Evolutionary conservation across 2,797 vertebrate genomes (phyloP), one percentile per base, ranked within the genome.

Genomic region (Sebastolobus alascanus): DNA sequence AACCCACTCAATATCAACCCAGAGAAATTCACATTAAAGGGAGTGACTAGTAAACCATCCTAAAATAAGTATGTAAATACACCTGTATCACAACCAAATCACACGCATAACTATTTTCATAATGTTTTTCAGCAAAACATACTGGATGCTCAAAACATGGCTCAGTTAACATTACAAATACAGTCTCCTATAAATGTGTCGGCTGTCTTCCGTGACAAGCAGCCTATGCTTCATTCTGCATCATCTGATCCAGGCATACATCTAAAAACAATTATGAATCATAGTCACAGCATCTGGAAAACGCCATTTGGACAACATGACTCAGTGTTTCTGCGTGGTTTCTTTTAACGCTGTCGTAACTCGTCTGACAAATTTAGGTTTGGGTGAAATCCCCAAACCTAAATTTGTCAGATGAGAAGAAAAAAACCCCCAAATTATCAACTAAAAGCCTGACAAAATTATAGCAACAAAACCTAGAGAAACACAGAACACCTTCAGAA

Each of bases 261-360:
- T 0, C 8, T 14, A 65, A 80, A 25, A 79, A 75, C 4, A 46
- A 14, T 6, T 11, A 27, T 93, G 90, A 94, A 13, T 93, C 90
- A 93, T 77, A 8, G 83, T 90, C 85, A 89, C 70, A n/a, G 14
- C 33, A n/a, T 75, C 70, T 81, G 20, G 0, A 91, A 90, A 92
- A 75, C 90, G 20, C 10, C 50, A 9, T 46, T 52, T 79, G 80
- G 73, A 80, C n/a, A 63, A 12, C 0, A 0, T 90, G 86, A 84
- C 56, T 91, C 73, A 73, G 4, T 50, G n/a, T 74, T 69, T 40
- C 6, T 8, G 58, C 68, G 3, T n/a, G 58, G 3, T 46, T 46
- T 46, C 43, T 54, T 79, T 70, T 11, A 65, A 76, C 68, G 25
- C 27, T 37, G 27, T 13, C 46, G 13, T 56, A 27, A 60, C 12